phyloP scores from a whole-genome alignment of 2,113 vertebrate genomes.

The Pseudopipra pipra region DNA sequence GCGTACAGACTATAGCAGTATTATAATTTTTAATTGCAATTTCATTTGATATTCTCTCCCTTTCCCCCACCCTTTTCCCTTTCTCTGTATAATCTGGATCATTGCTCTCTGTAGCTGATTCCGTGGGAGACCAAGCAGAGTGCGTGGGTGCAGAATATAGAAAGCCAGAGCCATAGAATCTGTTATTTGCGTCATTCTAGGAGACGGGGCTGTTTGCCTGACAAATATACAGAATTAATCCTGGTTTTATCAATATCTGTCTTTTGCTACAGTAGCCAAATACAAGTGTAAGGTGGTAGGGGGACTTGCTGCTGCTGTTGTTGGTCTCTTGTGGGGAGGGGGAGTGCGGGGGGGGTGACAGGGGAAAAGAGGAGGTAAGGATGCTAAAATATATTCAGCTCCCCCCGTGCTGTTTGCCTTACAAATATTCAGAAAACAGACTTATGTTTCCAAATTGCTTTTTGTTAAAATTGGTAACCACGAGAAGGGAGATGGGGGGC shows the following conservation, averaged over 20 bases:
- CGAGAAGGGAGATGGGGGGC: not conserved
- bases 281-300: constrained; percentile 53
- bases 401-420: not conserved
- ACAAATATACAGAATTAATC: constrained; percentile 82
- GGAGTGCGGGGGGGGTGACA: not conserved
- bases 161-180: constrained; percentile 78
- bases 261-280: constrained; percentile 71
- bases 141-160: constrained; percentile 86
- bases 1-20: constrained; percentile 24
- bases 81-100: constrained; percentile 74
- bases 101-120: constrained; percentile 82
- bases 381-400: not conserved
- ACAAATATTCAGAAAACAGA: not conserved
- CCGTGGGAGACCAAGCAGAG: constrained; percentile 86
- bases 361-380: not conserved
- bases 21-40: constrained; percentile 70
- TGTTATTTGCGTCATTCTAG: constrained; percentile 82
- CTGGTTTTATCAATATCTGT: constrained; percentile 76
- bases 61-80: constrained; percentile 44
- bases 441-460: not conserved
- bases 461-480: not conserved
- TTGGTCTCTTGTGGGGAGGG: not conserved
- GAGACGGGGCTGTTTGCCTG: constrained; percentile 78
- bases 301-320: constrained; percentile 1
- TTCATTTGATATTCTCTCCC: constrained; percentile 65